Base-by-base conservation (phyloP, 2,113 vertebrate genomes). In the Callopanchax toddi region DNA sequence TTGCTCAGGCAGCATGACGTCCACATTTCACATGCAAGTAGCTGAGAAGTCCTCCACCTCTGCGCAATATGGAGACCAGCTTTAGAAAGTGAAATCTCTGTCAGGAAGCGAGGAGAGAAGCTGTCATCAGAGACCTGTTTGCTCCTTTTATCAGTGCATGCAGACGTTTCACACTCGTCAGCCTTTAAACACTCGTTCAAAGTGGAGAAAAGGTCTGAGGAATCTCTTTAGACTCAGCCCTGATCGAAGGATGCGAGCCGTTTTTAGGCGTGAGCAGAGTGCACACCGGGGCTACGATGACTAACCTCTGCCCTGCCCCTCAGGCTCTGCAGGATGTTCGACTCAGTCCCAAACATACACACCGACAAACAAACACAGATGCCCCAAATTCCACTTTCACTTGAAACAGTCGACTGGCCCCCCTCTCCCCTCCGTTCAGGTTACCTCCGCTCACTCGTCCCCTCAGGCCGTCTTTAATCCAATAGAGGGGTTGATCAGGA, bases 341-440 rank as follows among this genome's bases (percentile, higher is more conserved):
- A 78, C 56, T 79, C 70, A 71, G 76, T n/a, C n/a, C n/a, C 83
- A 83, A 88, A 89, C 81, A 87, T 68, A 81, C 53, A 58, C 80
- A 72, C 83, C 81, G 73, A 87, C 87, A 89, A 90, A 89, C 89
- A 90, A 91, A 89, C 82, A 90, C 82, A 89, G 72, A 89, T 89
- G 82, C 86, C 78, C 70, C 49, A 46, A 85, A 91, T 92, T 91
- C 90, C 87, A 82, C 76, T 83, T 87, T 89, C 83, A 87, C 84
- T 91, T 84, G 80, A 89, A 91, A 87, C 91, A 91, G 87, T 90
- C 60, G 69, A n/a, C 49, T 79, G 84, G 82, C 86, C 83, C 67
- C 63, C 32, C 52, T 62, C 67, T 77, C 71, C 67, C 82, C 81
- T 81, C 75, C 80, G 70, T 82, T 83, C 61, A 75, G 78, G 76